These are phyloP conservation scores for Galago senegalensis DNA, from an alignment of 2,797 vertebrate species.

Conservation along the genomic window DNA sequence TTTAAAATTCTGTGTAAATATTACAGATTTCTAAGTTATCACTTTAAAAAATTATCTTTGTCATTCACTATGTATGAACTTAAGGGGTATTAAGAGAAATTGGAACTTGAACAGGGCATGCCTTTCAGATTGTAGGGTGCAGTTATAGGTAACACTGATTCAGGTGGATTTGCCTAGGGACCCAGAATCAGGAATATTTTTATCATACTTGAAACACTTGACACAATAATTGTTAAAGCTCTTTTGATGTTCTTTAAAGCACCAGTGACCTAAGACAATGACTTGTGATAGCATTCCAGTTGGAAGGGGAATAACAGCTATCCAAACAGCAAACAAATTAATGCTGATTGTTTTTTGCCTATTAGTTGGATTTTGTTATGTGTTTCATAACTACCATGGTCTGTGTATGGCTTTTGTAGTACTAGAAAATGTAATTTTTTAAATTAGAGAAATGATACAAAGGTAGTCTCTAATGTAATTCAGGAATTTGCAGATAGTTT, in stretches of 20 bases:
- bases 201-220: conserved; percentile 42
- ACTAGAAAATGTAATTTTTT: conserved; percentile 57
- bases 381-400: neutral
- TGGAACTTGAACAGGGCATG: neutral
- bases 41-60: neutral
- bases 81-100: neutral
- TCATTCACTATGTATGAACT: neutral
- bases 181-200: conserved; percentile 44
- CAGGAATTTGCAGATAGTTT: conserved; percentile 48
- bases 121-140: neutral
- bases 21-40: conserved; percentile 21
- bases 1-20: conserved; percentile 58
- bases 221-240: neutral
- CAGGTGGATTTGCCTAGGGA: neutral
- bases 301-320: neutral
- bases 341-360: conserved; percentile 23
- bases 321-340: conserved; percentile 1
- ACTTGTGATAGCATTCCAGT: neutral
- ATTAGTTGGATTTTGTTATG: conserved; percentile 53
- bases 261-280: neutral
- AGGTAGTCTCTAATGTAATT: conserved; percentile 6
- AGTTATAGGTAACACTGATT: neutral
- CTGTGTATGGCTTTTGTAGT: conserved; percentile 36
- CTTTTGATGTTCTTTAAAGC: conserved; percentile 50
- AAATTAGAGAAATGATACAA: conserved; percentile 9